phyloP scores from a whole-genome alignment of 2,888 invertebrate genomes.

The Didymodactylos carnosus region DNA sequence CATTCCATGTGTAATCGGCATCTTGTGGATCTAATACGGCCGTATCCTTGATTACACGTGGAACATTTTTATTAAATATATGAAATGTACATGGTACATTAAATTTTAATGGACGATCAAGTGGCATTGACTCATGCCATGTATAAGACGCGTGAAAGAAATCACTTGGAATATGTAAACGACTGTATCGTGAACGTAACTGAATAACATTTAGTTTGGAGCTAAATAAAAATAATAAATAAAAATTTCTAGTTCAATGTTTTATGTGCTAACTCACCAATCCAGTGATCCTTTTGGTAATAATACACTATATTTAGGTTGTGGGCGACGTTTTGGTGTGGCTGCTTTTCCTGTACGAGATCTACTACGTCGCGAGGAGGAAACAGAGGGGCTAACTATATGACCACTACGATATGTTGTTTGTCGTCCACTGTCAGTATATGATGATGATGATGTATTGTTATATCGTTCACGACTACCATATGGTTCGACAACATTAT shows the following conservation, averaged over 20 bases:
- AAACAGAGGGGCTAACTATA: background rate
- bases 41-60: background rate
- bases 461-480: too few species aligned
- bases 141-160: background rate
- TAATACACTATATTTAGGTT: background rate
- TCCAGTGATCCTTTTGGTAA: background rate
- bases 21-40: background rate
- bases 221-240: background rate
- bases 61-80: conserved; percentile 3
- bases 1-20: conserved; percentile 11
- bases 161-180: conserved; percentile 9
- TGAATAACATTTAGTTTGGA: background rate
- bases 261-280: too few species aligned
- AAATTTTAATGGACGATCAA: conserved; percentile 2
- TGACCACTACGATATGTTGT: background rate
- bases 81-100: conserved; percentile 9
- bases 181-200: background rate
- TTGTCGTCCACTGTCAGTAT: background rate
- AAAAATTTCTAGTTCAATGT: too few species aligned
- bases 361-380: background rate
- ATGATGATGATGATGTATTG: background rate
- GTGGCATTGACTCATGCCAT: conserved; percentile 6
- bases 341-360: background rate
- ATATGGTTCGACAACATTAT: too few species aligned
- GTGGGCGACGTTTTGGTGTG: background rate